Percentiles rank a stretch among this genome's conserved stretches.
Evolutionary conservation across 2,113 vertebrate species (phyloP).

Genomic region (Sula dactylatra): DNA sequence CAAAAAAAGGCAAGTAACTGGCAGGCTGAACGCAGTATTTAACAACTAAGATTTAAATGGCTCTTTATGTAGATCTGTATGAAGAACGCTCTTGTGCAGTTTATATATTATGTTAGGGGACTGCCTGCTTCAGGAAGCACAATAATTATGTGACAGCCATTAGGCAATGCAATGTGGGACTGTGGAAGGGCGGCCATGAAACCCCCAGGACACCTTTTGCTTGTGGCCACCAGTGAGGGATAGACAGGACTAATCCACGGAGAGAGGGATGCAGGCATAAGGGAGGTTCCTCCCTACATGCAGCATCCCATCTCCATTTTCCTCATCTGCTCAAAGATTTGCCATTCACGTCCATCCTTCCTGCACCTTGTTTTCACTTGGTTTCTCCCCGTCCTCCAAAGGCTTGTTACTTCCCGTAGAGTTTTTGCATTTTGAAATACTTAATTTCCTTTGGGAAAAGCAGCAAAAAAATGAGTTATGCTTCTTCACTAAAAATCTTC

Average conservation of each 20-base stretch:
- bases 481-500: constrained; percentile 14
- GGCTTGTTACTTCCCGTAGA: not conserved
- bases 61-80: constrained; percentile 6
- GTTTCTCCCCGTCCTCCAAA: not conserved
- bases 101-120: not conserved
- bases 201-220: not conserved
- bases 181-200: not conserved
- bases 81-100: not conserved
- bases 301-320: not conserved
- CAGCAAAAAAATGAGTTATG: constrained; percentile 30
- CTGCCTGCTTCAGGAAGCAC: not conserved
- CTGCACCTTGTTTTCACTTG: not conserved
- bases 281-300: not conserved
- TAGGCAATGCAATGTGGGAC: not conserved
- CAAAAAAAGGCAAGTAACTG: constrained; percentile 27
- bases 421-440: not conserved
- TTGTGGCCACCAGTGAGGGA: accelerated
- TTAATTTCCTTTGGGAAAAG: constrained; percentile 30
- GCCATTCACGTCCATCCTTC: not conserved
- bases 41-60: constrained; percentile 16
- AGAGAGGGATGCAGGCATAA: not conserved
- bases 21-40: constrained; percentile 18
- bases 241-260: not conserved
- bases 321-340: not conserved
- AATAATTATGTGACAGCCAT: not conserved